A percentile compares a stretch with the other conserved stretches of the same genome.
Conservation (phyloP, 2,888 invertebrate genomes). For the Cheilosia grossa region DNA sequence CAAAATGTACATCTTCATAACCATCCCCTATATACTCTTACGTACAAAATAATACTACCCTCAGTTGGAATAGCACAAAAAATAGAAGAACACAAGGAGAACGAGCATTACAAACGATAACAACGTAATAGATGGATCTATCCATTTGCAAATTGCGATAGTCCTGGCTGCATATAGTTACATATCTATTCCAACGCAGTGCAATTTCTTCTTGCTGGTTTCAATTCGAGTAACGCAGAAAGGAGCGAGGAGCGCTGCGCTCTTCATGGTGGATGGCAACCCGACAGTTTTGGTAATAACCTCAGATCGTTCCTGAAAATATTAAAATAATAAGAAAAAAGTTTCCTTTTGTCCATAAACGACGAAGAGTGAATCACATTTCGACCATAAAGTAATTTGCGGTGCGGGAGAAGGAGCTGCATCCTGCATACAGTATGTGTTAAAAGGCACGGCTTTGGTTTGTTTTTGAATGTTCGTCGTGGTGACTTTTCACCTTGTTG, state of each 20-base stretch:
- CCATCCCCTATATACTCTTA: background rate
- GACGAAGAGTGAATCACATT: constrained; percentile 30
- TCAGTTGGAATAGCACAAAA: constrained; percentile 16
- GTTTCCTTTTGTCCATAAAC: background rate
- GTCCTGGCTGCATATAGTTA: constrained; percentile 27
- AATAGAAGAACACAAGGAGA: constrained; percentile 21
- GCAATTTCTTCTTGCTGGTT: constrained; percentile 20
- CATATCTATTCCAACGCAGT: background rate
- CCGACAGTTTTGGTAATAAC: constrained; percentile 27
- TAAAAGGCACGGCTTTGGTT: no score
- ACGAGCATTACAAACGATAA: constrained; percentile 47
- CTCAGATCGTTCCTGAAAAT: constrained; percentile 15
- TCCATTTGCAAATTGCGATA: constrained; percentile 62
- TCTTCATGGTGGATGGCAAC: background rate
- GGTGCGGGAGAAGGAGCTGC: background rate
- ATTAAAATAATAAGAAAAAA: constrained; percentile 32
- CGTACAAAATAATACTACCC: background rate
- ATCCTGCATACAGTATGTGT: no score
- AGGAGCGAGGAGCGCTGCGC: background rate
- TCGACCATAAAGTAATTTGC: constrained; percentile 20
- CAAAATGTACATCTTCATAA: constrained; percentile 35
- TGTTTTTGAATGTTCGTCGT: no score
- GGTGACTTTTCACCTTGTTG: no score
- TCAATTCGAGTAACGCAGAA: background rate
- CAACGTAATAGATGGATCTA: constrained; percentile 61